phyloP scores from a whole-genome alignment of 2,888 invertebrate species.

The Cremastinae sp. region DNA sequence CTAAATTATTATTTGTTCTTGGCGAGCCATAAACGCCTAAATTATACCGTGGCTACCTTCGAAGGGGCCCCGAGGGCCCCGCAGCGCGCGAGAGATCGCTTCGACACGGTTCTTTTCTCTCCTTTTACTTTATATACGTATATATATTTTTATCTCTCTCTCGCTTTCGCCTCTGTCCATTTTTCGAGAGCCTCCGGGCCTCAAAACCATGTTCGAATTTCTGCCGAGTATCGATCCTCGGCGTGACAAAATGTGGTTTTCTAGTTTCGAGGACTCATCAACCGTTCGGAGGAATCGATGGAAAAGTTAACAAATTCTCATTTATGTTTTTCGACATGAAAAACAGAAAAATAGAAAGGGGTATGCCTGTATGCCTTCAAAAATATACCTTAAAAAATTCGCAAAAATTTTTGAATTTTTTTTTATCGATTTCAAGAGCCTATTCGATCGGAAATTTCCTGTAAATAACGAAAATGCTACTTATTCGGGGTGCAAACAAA shows the following conservation, averaged over 20 bases:
- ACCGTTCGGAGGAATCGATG: too few relatives aligned
- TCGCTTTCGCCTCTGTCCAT: constrained; percentile 42
- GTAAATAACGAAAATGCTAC: too few relatives aligned
- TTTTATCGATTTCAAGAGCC: too few relatives aligned
- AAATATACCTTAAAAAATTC: too few relatives aligned
- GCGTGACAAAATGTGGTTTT: constrained; percentile 52
- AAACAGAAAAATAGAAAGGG: too few relatives aligned
- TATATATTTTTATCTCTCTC: constrained; percentile 2
- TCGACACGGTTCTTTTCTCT: constrained; percentile 40
- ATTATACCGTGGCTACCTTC: constrained; percentile 77
- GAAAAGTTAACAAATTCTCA: too few relatives aligned
- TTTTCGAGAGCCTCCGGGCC: constrained; percentile 36
- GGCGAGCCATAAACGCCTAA: constrained; percentile 79
- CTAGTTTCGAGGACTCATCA: not conserved
- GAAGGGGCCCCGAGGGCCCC: constrained; percentile 64
- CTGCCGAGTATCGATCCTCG: constrained; percentile 33
- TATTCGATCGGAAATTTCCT: too few relatives aligned
- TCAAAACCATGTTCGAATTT: constrained; percentile 36
- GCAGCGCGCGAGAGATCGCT: constrained; percentile 40
- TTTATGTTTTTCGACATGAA: not conserved
- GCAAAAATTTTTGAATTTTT: too few relatives aligned
- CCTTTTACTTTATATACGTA: constrained; percentile 24
- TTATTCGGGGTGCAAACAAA: too few relatives aligned
- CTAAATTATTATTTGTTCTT: constrained; percentile 80
- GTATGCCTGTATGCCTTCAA: too few relatives aligned